Conservation (phyloP, 2,113 vertebrate genomes). For the Microtus pennsylvanicus region DNA sequence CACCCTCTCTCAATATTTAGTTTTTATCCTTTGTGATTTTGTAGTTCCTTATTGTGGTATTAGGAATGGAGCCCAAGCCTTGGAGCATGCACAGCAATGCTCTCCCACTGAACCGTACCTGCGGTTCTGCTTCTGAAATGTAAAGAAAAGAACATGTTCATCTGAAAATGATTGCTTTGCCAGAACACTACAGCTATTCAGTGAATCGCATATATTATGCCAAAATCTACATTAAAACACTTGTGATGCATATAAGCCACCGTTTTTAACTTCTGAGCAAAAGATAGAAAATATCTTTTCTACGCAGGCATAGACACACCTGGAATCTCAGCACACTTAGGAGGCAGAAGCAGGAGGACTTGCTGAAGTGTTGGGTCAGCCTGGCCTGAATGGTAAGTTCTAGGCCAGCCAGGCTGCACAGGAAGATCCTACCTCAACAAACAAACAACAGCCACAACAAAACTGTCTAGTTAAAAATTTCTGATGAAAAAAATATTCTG, state of each 20-base stretch:
- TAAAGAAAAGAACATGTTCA: not conserved
- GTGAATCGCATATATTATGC: not conserved
- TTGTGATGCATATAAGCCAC: not conserved
- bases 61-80: not conserved
- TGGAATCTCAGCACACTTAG: not conserved
- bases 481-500: not conserved
- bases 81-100: not conserved
- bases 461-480: not conserved
- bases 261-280: not conserved
- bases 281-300: not conserved
- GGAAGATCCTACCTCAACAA: not conserved
- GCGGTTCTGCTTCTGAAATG: not conserved
- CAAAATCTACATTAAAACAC: not conserved
- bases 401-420: not conserved
- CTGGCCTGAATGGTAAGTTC: not conserved
- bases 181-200: not conserved
- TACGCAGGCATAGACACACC: not conserved
- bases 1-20: not conserved
- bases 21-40: not conserved
- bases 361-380: not conserved
- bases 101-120: not conserved
- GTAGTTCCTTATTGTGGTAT: not conserved
- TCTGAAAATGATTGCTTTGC: not conserved
- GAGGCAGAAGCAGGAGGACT: not conserved
- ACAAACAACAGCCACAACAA: not conserved